Base-by-base conservation (phyloP, 2,888 invertebrate genomes). In the Malthinus flaveolus region DNA sequence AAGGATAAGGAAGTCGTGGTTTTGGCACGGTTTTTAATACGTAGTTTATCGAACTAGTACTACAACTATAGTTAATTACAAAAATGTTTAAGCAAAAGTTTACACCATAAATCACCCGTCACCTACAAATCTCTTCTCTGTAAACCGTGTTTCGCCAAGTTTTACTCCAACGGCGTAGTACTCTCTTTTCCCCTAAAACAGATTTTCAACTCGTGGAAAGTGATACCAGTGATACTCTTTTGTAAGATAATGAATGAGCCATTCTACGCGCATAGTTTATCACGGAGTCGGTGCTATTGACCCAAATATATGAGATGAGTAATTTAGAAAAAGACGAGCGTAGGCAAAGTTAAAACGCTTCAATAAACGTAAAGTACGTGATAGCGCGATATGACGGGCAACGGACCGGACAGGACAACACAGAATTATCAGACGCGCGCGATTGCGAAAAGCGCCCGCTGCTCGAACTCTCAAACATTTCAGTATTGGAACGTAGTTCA, bases 341-440 rank as follows among this genome's bases (percentile, higher is more conserved):
- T 42, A 42, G 39, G 39, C 39, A 42, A 42, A 42, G 23, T 42
- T 42, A 42, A 23, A 42, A 42, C 39, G 39, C 23, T 42, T 42
- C 39, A 42, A 42, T 42, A 42, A 42, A 34, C 9, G 42, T 49
- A 13, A 23, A 49, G 37, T 33, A 34, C 49, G 47, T 59, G 55
- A 56, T 51, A 56, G 23, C 49, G 47, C 56, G 55, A 56, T 51
- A 56, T 37, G 48, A 35, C 47, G 39, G 59, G 23, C 3, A 36
- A 35, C 49, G 44, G 49, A 34, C 32, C 36, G 34, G 47, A 23
- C 23, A 23, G 23, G 23, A 23, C 23, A 23, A 23, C 23, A 23
- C 23, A 35, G 51, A 54, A 54, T 55, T 56, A 60, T 60, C 60
- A 56, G 42, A 51, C 36, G 46, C 55, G 50, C 39, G 32, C 37